These are phyloP conservation scores for Seira sanloemensis DNA, from an alignment of 2,888 invertebrate genomes.

Conservation along the genomic window DNA sequence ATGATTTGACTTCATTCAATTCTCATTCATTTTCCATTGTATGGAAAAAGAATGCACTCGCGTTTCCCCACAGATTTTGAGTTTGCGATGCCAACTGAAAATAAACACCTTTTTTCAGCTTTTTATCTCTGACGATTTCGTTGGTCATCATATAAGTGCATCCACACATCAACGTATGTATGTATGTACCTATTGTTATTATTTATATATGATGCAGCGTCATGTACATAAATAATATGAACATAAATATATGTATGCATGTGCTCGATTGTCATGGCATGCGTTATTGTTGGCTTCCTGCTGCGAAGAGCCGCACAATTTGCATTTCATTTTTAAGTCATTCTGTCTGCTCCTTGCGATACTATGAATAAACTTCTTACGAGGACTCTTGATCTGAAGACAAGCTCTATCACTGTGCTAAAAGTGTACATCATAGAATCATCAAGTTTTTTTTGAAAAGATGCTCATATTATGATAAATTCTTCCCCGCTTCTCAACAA, in stretches of 20 bases:
- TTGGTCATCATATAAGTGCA: not conserved
- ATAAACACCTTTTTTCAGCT: not conserved
- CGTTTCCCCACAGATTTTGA: not conserved
- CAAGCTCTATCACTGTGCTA: not conserved
- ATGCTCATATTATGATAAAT: slow-evolving; percentile 10
- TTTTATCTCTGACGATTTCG: not conserved
- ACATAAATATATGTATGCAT: too few relatives aligned
- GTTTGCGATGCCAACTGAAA: not conserved
- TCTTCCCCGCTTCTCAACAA: not conserved
- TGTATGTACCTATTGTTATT: not conserved
- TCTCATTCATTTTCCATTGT: not conserved
- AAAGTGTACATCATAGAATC: not conserved
- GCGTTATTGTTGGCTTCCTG: slow-evolving; percentile 64
- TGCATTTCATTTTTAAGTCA: slow-evolving; percentile 47
- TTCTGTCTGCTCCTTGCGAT: not conserved
- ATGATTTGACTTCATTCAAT: slow-evolving; percentile 5
- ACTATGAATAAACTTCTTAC: slow-evolving; percentile 14
- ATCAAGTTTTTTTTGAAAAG: not conserved
- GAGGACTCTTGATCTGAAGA: not conserved
- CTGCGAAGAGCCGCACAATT: slow-evolving; percentile 53
- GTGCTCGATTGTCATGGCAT: slow-evolving; percentile 62
- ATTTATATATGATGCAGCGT: slow-evolving; percentile 2
- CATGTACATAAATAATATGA: slow-evolving; percentile 53
- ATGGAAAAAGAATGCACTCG: not conserved
- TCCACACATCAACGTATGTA: not conserved